Evolutionary conservation across 2,113 vertebrate genomes (phyloP).

Genomic region (Enhydra lutris): DNA sequence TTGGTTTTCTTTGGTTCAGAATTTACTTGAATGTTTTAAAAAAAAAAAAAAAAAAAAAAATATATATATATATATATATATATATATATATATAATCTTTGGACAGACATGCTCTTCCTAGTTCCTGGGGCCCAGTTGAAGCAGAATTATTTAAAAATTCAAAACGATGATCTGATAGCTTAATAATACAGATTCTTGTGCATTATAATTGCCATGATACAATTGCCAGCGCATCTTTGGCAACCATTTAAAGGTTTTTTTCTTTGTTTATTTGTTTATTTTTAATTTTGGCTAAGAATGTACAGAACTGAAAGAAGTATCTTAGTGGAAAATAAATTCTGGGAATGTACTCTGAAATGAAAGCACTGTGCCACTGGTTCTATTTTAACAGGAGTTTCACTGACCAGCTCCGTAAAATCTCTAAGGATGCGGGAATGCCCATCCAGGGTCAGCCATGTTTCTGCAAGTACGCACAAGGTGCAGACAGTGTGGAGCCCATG

Average conservation of each 20-base stretch:
- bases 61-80: no score
- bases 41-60: background rate
- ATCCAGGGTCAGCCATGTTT: conserved; percentile 99
- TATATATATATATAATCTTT: background rate
- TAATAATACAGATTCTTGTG: background rate
- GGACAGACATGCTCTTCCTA: background rate
- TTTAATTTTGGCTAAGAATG: conserved; percentile 41
- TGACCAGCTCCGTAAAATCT: conserved; percentile 98
- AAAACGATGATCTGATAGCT: background rate
- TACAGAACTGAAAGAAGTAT: conserved; percentile 33
- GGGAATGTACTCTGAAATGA: conserved; percentile 10
- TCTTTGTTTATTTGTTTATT: conserved; percentile 31
- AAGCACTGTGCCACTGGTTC: conserved; percentile 21
- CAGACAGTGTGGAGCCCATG: conserved; percentile 99
- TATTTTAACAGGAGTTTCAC: conserved; percentile 93
- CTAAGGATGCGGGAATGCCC: conserved; percentile 98
- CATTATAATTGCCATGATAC: background rate
- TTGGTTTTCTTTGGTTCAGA: conserved; percentile 8
- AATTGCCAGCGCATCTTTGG: background rate
- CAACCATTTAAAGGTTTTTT: background rate
- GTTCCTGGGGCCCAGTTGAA: background rate
- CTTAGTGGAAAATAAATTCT: conserved; percentile 1
- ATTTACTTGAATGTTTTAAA: conserved; percentile 30
- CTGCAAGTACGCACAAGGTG: conserved; percentile 98
- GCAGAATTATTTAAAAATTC: background rate